Percentiles rank a stretch among this genome's conserved stretches.
phyloP scores from a whole-genome alignment of 2,113 vertebrate genomes.

The zebrafish (Danio rerio) region DNA sequence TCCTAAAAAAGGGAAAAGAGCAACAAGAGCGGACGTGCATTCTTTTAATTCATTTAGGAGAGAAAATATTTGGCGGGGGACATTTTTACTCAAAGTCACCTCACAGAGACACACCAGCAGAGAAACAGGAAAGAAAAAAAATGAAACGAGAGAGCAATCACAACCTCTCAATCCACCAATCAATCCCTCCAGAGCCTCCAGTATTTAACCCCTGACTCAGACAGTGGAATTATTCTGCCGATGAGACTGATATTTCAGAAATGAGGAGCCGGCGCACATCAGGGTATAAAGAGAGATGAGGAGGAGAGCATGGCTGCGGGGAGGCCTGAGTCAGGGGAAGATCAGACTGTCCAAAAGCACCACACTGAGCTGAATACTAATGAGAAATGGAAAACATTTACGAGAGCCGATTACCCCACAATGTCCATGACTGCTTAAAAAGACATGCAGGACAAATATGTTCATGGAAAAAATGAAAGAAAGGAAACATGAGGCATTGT shows the following conservation, averaged over 20 bases:
- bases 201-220: conserved; percentile 35
- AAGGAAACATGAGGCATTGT: too few relatives aligned
- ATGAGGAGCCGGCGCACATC: conserved; percentile 21
- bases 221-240: conserved; percentile 30
- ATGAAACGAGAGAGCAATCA: conserved; percentile 14
- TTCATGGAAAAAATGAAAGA: not conserved
- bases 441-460: not conserved
- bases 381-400: conserved; percentile 28
- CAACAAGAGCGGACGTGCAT: not conserved
- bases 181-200: conserved; percentile 21
- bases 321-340: not conserved
- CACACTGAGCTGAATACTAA: conserved; percentile 33
- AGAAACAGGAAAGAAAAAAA: not conserved
- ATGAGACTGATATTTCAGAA: conserved; percentile 42
- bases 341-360: conserved; percentile 21
- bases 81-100: conserved; percentile 16
- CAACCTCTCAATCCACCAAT: conserved; percentile 33
- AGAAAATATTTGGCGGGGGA: not conserved
- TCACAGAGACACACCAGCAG: not conserved
- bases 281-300: conserved; percentile 20
- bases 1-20: not conserved
- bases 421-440: not conserved
- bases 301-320: not conserved
- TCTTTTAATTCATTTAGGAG: not conserved
- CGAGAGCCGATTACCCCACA: not conserved